Conservation (phyloP, 2,888 invertebrate species). For the Luperina nickerlii region DNA sequence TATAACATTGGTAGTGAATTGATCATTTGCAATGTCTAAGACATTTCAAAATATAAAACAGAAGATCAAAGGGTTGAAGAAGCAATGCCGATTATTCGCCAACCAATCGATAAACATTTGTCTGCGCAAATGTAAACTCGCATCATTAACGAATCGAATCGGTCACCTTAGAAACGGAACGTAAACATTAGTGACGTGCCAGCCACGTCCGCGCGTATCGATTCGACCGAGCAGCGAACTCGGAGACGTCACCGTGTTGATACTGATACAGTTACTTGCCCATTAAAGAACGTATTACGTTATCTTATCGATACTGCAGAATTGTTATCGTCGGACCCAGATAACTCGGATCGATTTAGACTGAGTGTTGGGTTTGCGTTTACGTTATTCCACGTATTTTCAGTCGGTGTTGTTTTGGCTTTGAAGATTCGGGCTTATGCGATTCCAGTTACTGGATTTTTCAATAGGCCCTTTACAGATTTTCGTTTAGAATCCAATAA, state of each 20-base stretch:
- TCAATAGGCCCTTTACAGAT: slow-evolving; percentile 10
- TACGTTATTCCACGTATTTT: slow-evolving; percentile 17
- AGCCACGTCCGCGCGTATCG: slow-evolving; percentile 72
- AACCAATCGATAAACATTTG: slow-evolving; percentile 28
- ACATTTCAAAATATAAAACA: background rate
- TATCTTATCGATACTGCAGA: slow-evolving; percentile 58
- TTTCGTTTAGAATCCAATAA: slow-evolving; percentile 40
- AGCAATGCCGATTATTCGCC: slow-evolving; percentile 11
- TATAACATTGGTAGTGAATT: slow-evolving; percentile 34
- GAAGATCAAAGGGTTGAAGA: background rate
- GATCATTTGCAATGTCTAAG: slow-evolving; percentile 16
- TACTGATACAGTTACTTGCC: slow-evolving; percentile 61
- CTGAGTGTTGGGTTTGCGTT: slow-evolving; percentile 15
- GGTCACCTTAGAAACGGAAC: slow-evolving; percentile 84
- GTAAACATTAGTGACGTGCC: slow-evolving; percentile 84
- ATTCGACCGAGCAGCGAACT: slow-evolving; percentile 78
- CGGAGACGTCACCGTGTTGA: slow-evolving; percentile 74
- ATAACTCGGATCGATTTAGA: slow-evolving; percentile 31
- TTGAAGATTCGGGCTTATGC: background rate
- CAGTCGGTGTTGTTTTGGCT: background rate
- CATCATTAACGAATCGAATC: slow-evolving; percentile 77
- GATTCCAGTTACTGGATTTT: slow-evolving; percentile 9
- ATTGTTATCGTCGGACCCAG: slow-evolving; percentile 43
- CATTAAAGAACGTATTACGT: slow-evolving; percentile 50
- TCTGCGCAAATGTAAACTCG: slow-evolving; percentile 52